Conservation (phyloP, 2,113 vertebrate genomes). For the Notarius lentiginosus region DNA sequence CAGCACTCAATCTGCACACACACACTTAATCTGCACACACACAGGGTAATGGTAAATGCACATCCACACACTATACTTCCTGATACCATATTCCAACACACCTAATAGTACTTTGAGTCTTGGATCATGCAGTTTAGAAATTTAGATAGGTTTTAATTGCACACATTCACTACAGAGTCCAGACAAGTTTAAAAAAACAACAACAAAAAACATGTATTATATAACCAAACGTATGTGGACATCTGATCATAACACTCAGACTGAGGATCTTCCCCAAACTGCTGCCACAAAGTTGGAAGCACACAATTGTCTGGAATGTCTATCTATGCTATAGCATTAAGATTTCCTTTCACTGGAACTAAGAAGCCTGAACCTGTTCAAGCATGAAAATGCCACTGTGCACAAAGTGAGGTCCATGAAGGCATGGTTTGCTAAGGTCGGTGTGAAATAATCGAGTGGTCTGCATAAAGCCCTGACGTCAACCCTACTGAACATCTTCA, state of each 20-base stretch:
- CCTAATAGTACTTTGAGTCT: constrained; percentile 53
- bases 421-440: too few species aligned
- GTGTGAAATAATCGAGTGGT: too few species aligned
- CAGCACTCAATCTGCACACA: constrained; percentile 46
- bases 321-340: too few species aligned
- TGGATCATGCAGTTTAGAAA: constrained; percentile 51
- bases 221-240: not conserved
- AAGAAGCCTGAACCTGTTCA: not conserved
- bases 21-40: constrained; percentile 47
- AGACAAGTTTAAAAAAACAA: constrained; percentile 56
- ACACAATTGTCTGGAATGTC: too few species aligned
- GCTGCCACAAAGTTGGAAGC: too few species aligned
- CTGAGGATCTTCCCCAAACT: too few species aligned
- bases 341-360: too few species aligned
- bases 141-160: constrained; percentile 58
- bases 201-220: not conserved
- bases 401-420: too few species aligned
- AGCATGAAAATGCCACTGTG: too few species aligned
- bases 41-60: not conserved
- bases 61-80: constrained; percentile 6
- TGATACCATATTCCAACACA: constrained; percentile 35
- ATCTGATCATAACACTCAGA: too few species aligned
- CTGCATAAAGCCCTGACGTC: not conserved
- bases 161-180: constrained; percentile 60
- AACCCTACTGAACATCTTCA: not conserved